Evolutionary conservation across 2,888 invertebrate species (phyloP).

Genomic region (Esperia sulphurella): DNA sequence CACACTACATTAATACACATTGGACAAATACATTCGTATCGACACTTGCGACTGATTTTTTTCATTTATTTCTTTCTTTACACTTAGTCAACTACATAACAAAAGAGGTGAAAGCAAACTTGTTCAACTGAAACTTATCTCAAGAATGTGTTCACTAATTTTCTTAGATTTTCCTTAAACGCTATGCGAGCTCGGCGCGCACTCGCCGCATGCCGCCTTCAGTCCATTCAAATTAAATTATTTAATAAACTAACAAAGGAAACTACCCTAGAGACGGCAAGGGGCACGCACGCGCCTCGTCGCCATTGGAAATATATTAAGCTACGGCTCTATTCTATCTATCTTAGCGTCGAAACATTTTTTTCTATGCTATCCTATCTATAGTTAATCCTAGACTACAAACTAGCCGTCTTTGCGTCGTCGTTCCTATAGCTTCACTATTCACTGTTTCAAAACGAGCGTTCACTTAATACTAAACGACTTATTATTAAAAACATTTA

Average conservation of each 20-base stretch:
- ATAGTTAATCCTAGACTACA: slow-evolving; percentile 68
- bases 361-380: slow-evolving; percentile 74
- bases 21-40: slow-evolving; percentile 78
- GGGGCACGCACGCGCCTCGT: slow-evolving; percentile 41
- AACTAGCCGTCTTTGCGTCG: slow-evolving; percentile 62
- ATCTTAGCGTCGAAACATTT: slow-evolving; percentile 76
- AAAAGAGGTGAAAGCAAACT: slow-evolving; percentile 78
- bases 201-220: slow-evolving; percentile 53
- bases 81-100: slow-evolving; percentile 77
- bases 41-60: slow-evolving; percentile 65
- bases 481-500: slow-evolving; percentile 73
- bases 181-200: slow-evolving; percentile 34
- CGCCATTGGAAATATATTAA: slow-evolving; percentile 55
- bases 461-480: slow-evolving; percentile 66
- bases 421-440: slow-evolving; percentile 54
- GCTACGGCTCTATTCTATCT: slow-evolving; percentile 70
- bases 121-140: slow-evolving; percentile 73
- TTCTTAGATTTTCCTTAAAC: slow-evolving; percentile 48
- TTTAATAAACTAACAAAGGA: slow-evolving; percentile 77
- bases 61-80: slow-evolving; percentile 72
- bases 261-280: slow-evolving; percentile 67
- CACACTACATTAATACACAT: slow-evolving; percentile 77
- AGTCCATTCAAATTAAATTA: slow-evolving; percentile 78
- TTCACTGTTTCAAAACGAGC: slow-evolving; percentile 60
- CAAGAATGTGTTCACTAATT: slow-evolving; percentile 68